Percentiles rank a stretch among this genome's conserved stretches.
phyloP scores from a whole-genome alignment of 2,888 invertebrate genomes.

The Drosophila birchii region DNA sequence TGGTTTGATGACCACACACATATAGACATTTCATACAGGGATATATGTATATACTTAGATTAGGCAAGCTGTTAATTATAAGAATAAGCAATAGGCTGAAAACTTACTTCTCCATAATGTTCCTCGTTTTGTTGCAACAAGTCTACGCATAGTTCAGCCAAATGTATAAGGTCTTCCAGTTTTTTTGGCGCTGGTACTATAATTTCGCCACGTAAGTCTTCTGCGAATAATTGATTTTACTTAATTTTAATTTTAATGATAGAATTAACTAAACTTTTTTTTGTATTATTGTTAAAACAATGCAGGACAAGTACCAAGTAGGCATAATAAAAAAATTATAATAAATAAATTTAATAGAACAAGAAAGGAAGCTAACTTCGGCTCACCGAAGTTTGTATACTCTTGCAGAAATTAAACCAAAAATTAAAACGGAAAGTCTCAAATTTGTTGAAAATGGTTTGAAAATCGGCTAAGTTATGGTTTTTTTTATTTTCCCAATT shows the following conservation, averaged over 20 bases:
- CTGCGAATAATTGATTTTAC: slow-evolving; percentile 83
- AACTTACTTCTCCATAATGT: slow-evolving; percentile 98
- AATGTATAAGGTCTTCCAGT: slow-evolving; percentile 97
- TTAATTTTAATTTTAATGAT: background rate
- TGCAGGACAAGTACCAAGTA: background rate
- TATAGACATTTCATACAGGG: background rate
- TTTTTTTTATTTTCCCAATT: too few species aligned
- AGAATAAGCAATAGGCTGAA: background rate
- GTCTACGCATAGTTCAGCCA: slow-evolving; percentile 99
- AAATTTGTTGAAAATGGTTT: too few species aligned
- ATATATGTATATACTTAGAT: background rate
- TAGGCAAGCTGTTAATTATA: background rate
- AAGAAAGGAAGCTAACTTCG: too few species aligned
- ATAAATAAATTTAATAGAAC: too few species aligned
- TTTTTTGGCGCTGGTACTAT: slow-evolving; percentile 93
- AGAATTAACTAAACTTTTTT: background rate
- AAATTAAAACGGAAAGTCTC: too few species aligned
- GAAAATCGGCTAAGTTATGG: too few species aligned
- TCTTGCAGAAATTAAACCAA: too few species aligned
- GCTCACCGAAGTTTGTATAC: too few species aligned
- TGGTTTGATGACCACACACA: slow-evolving; percentile 2
- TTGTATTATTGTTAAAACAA: background rate
- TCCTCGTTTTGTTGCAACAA: slow-evolving; percentile 99
- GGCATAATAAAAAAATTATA: background rate
- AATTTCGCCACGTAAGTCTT: slow-evolving; percentile 93